These are phyloP conservation scores for Ophioninae sp. DNA, from an alignment of 2,888 invertebrate species.

Conservation along the genomic window DNA sequence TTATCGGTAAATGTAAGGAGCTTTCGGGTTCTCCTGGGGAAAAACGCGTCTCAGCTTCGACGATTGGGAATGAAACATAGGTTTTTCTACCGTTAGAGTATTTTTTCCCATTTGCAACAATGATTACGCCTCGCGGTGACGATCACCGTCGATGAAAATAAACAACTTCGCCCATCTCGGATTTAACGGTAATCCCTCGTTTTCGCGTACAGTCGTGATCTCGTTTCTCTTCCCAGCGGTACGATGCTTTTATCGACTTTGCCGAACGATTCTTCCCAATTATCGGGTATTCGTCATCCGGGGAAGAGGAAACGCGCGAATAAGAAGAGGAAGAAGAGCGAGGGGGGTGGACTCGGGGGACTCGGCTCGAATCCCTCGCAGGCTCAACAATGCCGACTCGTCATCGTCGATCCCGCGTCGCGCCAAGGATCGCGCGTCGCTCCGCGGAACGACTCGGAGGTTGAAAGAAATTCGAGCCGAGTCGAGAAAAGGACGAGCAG, in stretches of 20 bases:
- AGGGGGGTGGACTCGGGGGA: constrained; percentile 15
- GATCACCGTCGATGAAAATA: neutral
- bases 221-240: neutral
- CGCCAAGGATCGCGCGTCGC: constrained; percentile 4
- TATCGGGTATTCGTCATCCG: constrained; percentile 20
- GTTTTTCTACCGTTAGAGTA: neutral
- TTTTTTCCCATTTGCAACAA: neutral
- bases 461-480: constrained; percentile 21
- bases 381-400: constrained; percentile 21
- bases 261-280: constrained; percentile 35
- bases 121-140: neutral
- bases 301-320: constrained; percentile 4
- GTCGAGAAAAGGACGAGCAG: constrained; percentile 9
- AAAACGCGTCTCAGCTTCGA: too few species aligned
- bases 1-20: too few species aligned
- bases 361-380: constrained; percentile 2
- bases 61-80: too few species aligned
- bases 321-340: neutral
- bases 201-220: neutral
- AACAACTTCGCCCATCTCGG: neutral
- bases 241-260: neutral
- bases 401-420: constrained; percentile 44
- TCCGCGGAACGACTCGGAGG: neutral
- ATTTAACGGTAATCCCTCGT: neutral
- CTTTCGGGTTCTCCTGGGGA: too few species aligned